Evolutionary conservation across 2,888 invertebrate genomes (phyloP).

Genomic region (Diogma glabrata): DNA sequence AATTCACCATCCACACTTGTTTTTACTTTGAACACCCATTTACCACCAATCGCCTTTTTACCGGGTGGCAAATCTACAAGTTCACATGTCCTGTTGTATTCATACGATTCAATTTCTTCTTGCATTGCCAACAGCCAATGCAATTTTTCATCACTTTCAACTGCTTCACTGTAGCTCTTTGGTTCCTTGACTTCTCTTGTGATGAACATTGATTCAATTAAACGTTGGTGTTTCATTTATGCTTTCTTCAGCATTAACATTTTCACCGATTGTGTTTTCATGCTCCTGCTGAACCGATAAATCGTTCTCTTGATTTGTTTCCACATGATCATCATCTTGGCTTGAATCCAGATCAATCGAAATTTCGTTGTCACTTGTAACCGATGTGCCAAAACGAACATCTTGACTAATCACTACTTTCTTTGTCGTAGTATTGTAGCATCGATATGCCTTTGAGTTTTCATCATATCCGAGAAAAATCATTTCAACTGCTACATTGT

Average conservation of each 20-base stretch:
- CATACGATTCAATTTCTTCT: no score
- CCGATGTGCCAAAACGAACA: conserved; percentile 1
- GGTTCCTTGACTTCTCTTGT: no score
- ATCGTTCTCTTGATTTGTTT: no score
- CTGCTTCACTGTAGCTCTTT: no score
- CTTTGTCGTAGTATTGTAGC: conserved; percentile 1
- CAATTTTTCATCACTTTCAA: no score
- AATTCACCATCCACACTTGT: conserved; percentile 15
- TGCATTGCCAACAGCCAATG: no score
- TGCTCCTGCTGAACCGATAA: no score
- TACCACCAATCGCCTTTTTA: conserved; percentile 18
- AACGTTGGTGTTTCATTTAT: no score
- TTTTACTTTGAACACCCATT: conserved; percentile 21
- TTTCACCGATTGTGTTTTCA: no score
- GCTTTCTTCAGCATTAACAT: no score
- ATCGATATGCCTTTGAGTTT: conserved; percentile 12
- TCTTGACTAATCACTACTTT: conserved; percentile 11
- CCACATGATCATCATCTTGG: neutral
- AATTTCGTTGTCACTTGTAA: neutral
- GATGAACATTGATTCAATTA: no score
- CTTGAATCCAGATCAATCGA: neutral
- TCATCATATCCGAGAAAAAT: neutral
- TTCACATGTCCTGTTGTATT: conserved; percentile 7
- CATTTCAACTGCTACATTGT: neutral
- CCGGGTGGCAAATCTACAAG: conserved; percentile 17